Evolutionary conservation across 2,888 invertebrate genomes (phyloP).

Genomic region (Tupiocoris notatus): DNA sequence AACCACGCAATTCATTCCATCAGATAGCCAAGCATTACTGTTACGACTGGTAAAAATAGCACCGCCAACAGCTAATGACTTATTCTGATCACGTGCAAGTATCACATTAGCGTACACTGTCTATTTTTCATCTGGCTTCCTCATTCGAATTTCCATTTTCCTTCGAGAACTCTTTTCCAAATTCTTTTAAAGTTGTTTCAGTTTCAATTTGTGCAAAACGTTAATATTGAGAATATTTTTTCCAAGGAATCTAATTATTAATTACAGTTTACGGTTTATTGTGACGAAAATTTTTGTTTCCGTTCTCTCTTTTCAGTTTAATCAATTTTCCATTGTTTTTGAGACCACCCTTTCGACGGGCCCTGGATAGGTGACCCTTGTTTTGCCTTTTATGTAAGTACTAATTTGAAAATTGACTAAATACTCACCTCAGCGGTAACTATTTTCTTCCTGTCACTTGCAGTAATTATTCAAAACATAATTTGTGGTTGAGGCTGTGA

Average conservation of each 20-base stretch:
- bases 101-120: too few species aligned
- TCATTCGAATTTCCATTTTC: too few species aligned
- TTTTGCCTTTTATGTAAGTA: constrained; percentile 22
- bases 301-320: constrained; percentile 28
- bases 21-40: neutral
- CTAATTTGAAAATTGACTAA: constrained; percentile 2
- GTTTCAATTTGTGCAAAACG: too few species aligned
- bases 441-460: neutral
- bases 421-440: neutral
- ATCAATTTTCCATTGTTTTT: constrained; percentile 22
- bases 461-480: neutral
- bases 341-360: constrained; percentile 2
- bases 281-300: constrained; percentile 14
- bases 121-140: too few species aligned
- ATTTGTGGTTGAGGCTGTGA: constrained; percentile 25
- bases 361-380: neutral
- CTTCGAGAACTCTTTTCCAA: too few species aligned
- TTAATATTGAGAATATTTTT: too few species aligned
- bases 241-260: too few species aligned
- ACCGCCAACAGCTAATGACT: neutral
- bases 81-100: neutral
- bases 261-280: neutral
- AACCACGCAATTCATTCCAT: neutral
- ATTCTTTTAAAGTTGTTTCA: neutral
- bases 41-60: neutral